Conservation (phyloP, 1,140 invertebrate species). For the Drosophila trapezifrons region DNA sequence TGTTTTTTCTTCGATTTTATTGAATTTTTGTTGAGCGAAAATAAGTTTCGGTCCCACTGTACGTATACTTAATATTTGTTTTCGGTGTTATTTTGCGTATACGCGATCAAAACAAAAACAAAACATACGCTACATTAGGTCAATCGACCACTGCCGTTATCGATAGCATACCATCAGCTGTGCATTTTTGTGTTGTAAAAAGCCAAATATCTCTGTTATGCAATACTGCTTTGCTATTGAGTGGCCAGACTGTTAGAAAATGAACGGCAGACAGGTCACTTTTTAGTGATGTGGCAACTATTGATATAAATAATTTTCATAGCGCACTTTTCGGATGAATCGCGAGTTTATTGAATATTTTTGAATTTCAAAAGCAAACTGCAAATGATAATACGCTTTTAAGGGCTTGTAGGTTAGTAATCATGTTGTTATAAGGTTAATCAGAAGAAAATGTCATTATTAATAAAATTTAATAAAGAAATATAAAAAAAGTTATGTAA, state of each 20-base stretch:
- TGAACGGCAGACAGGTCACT: accelerated
- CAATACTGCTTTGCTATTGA: neutral
- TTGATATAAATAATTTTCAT: neutral
- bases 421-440: too few relatives aligned
- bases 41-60: neutral
- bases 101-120: constrained; percentile 17
- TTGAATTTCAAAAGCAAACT: neutral
- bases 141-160: constrained; percentile 2
- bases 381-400: neutral
- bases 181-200: neutral
- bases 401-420: neutral
- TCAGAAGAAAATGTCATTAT: too few relatives aligned
- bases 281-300: neutral
- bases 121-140: neutral
- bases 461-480: too few relatives aligned
- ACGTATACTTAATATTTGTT: constrained; percentile 24
- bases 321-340: neutral
- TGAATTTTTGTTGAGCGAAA: too few relatives aligned
- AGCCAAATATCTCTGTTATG: too few relatives aligned
- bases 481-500: too few relatives aligned
- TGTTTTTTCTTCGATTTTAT: neutral
- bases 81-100: constrained; percentile 17
- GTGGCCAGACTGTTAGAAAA: neutral
- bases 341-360: neutral
- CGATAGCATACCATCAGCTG: neutral